phyloP scores from a whole-genome alignment of 2,113 vertebrate species.

The Penelope pileata region DNA sequence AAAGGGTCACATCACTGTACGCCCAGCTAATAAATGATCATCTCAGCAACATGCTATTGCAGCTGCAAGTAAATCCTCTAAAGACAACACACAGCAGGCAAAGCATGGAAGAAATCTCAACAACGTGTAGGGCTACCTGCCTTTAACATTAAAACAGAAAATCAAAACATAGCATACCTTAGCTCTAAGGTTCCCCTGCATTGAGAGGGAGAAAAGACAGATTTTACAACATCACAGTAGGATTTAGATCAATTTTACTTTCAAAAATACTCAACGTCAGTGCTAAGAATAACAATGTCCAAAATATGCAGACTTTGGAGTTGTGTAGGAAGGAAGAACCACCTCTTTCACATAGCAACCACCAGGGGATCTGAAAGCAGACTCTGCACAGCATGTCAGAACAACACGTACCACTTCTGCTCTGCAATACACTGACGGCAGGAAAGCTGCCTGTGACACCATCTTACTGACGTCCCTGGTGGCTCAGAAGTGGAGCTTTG shows the following conservation, averaged over 20 bases:
- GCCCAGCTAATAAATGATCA: neutral
- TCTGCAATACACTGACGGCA: neutral
- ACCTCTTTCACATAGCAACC: neutral
- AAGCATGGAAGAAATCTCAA: neutral
- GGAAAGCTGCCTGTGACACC: neutral
- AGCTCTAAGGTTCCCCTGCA: neutral
- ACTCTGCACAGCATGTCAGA: neutral
- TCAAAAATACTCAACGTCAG: neutral
- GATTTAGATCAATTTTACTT: neutral
- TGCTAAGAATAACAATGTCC: neutral
- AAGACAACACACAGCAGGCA: neutral
- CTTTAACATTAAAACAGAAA: neutral
- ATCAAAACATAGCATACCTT: neutral
- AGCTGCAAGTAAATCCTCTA: slow-evolving; percentile 2
- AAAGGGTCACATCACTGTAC: slow-evolving; percentile 13
- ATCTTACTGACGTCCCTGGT: neutral
- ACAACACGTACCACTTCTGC: neutral
- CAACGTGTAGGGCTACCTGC: neutral
- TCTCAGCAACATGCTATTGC: neutral
- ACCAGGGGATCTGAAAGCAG: neutral
- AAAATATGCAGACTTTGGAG: neutral
- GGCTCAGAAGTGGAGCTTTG: neutral
- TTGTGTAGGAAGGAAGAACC: neutral
- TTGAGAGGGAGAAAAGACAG: neutral
- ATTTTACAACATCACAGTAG: neutral